phyloP scores from a whole-genome alignment of 2,888 invertebrate genomes.

The Melanophora roralis region DNA sequence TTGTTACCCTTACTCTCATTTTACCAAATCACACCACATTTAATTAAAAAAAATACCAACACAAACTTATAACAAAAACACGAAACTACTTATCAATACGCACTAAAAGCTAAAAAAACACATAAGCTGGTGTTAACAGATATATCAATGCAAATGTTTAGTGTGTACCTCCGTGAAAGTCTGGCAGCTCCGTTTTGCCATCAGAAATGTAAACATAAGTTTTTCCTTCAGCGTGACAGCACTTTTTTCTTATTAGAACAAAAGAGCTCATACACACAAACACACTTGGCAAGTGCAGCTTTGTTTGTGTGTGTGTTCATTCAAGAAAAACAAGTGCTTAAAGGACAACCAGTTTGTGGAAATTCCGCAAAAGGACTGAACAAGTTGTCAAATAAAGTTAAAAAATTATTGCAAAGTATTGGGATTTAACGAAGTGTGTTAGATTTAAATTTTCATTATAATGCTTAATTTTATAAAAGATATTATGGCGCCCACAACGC shows the following conservation, averaged over 20 bases:
- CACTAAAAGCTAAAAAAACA: too few species aligned
- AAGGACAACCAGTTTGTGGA: slow-evolving; percentile 49
- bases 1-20: too few species aligned
- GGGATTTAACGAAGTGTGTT: background rate
- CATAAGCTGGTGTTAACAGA: too few species aligned
- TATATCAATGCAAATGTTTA: too few species aligned
- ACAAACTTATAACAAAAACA: too few species aligned
- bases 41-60: too few species aligned
- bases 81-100: too few species aligned
- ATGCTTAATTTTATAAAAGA: slow-evolving; percentile 63
- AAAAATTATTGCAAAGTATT: background rate
- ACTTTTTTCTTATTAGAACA: slow-evolving; percentile 42
- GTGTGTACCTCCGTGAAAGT: too few species aligned
- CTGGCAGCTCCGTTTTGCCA: too few species aligned
- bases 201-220: too few species aligned
- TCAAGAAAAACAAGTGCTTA: slow-evolving; percentile 30
- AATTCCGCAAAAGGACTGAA: slow-evolving; percentile 44
- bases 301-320: background rate
- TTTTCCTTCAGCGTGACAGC: slow-evolving; percentile 35
- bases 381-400: slow-evolving; percentile 24
- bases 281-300: background rate
- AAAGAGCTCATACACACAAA: slow-evolving; percentile 22
- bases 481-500: slow-evolving; percentile 60
- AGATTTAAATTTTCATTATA: background rate
- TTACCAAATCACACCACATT: too few species aligned